A percentile compares a stretch with the other conserved stretches of the same genome.
These are phyloP conservation scores for Scomber japonicus DNA, from an alignment of 2,113 vertebrate genomes.

Conservation along the genomic window DNA sequence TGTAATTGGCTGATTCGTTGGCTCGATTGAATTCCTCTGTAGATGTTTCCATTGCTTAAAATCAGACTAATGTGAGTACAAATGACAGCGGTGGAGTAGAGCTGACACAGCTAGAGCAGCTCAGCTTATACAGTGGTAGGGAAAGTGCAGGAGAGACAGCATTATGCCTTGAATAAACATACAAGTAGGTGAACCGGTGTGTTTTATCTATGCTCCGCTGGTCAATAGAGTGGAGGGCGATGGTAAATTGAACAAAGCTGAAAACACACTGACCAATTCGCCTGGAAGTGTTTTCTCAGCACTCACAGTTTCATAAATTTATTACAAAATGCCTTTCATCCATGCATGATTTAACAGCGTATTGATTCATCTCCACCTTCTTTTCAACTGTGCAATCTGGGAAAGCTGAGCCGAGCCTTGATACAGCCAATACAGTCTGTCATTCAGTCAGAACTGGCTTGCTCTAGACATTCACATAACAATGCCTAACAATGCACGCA, in stretches of 20 bases:
- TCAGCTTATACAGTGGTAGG: constrained; percentile 24
- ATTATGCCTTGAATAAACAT: constrained; percentile 42
- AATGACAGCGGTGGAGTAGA: background rate
- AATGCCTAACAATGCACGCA: constrained; percentile 19
- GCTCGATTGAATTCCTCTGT: constrained; percentile 38
- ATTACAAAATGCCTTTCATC: constrained; percentile 43
- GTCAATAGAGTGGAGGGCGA: constrained; percentile 10
- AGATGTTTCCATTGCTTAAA: constrained; percentile 51
- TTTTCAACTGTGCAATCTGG: constrained; percentile 37
- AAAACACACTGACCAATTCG: constrained; percentile 40
- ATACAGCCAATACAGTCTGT: constrained; percentile 38
- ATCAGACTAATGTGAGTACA: constrained; percentile 35
- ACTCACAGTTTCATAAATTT: constrained; percentile 42
- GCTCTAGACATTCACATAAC: constrained; percentile 53
- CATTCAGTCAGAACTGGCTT: constrained; percentile 45
- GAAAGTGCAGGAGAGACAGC: constrained; percentile 24
- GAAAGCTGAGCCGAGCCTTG: constrained; percentile 36
- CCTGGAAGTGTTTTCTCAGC: constrained; percentile 53
- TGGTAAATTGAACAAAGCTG: constrained; percentile 52
- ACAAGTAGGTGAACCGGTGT: constrained; percentile 23
- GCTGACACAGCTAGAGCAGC: constrained; percentile 46
- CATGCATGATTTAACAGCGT: constrained; percentile 56
- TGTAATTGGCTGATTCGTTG: constrained; percentile 64
- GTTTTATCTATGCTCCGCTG: constrained; percentile 32
- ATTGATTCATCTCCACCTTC: constrained; percentile 55